Conservation (phyloP, 2,888 invertebrate genomes). For the Malachius bipustulatus region DNA sequence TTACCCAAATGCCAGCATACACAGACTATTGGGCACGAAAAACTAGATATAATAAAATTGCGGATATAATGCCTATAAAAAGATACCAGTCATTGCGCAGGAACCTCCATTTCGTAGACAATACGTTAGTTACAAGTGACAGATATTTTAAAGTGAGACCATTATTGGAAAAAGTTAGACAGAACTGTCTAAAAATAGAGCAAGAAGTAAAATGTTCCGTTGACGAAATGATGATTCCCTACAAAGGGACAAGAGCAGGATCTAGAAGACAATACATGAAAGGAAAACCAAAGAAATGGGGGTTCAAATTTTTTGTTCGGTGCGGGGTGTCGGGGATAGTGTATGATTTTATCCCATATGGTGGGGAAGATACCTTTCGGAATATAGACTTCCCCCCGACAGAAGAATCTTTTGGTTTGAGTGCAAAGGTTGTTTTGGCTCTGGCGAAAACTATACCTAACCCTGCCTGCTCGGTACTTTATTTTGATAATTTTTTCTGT, state of each 20-base stretch:
- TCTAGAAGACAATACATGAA: background rate
- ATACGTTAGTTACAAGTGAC: background rate
- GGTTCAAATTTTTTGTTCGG: background rate
- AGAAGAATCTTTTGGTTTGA: slow-evolving; percentile 5
- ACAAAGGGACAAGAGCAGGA: slow-evolving; percentile 3
- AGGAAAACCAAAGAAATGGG: slow-evolving; percentile 1
- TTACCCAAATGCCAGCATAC: background rate
- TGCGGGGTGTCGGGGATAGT: slow-evolving; percentile 1
- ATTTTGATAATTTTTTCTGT: background rate
- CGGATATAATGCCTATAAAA: background rate
- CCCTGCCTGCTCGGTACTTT: background rate
- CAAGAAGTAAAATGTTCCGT: background rate
- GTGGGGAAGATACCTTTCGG: slow-evolving; percentile 3
- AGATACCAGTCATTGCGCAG: background rate
- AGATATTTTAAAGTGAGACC: background rate
- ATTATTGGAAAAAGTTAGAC: background rate
- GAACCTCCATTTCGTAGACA: background rate
- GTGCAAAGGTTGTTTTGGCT: slow-evolving; percentile 3
- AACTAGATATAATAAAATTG: background rate
- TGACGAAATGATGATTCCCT: slow-evolving; percentile 3
- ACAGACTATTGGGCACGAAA: background rate
- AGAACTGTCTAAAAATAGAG: background rate
- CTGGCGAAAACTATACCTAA: background rate
- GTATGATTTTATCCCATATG: slow-evolving; percentile 4
- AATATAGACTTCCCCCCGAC: background rate